These are phyloP conservation scores for Pogona vitticeps DNA, from an alignment of 2,113 vertebrate species.

Conservation along the genomic window DNA sequence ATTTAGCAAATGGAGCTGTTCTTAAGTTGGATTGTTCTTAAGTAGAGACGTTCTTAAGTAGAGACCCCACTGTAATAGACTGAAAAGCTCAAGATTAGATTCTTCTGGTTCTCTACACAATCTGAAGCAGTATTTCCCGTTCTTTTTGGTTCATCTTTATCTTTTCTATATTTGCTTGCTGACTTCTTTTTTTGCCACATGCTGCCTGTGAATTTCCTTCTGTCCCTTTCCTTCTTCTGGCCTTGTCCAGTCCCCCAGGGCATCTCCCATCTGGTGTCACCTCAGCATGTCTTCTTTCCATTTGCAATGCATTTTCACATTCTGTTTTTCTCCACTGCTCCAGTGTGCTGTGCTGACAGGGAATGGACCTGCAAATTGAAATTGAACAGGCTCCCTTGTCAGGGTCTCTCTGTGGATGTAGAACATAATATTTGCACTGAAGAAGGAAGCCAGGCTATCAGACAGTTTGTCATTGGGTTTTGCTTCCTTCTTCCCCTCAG, in stretches of 20 bases:
- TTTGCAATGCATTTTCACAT: conserved; percentile 15
- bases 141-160: not conserved
- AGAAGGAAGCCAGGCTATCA: not conserved
- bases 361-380: conserved; percentile 10
- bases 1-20: too few relatives aligned
- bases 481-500: not conserved
- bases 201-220: not conserved
- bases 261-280: not conserved
- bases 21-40: too few relatives aligned
- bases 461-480: not conserved
- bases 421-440: not conserved
- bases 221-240: not conserved
- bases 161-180: not conserved
- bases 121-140: not conserved
- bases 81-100: not conserved
- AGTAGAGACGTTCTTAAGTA: too few relatives aligned
- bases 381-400: not conserved
- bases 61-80: too few relatives aligned
- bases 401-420: not conserved
- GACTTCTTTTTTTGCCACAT: not conserved
- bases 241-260: not conserved
- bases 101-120: not conserved
- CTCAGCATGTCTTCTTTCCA: not conserved
- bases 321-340: not conserved
- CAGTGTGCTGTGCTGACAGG: not conserved